A percentile compares a stretch with the other conserved stretches of the same genome.
Conservation (phyloP, 2,888 invertebrate genomes). For the Agonopterix alstromeriana region DNA sequence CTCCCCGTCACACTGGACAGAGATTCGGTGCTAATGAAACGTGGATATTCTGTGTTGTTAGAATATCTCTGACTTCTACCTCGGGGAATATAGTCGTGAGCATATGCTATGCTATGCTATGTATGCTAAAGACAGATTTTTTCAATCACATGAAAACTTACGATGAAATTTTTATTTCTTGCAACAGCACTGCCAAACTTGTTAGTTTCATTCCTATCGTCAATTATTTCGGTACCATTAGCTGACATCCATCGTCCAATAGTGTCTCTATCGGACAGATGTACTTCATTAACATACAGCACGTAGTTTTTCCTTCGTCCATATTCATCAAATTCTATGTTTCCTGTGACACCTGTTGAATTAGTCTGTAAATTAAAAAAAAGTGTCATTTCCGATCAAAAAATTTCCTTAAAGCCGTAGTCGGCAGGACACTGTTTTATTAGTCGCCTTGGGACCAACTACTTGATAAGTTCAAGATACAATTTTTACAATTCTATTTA, state of each 20-base stretch:
- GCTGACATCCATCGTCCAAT: slow-evolving; percentile 52
- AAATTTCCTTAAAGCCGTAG: not conserved
- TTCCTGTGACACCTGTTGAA: slow-evolving; percentile 81
- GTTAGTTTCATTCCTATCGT: slow-evolving; percentile 55
- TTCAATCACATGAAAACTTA: slow-evolving; percentile 35
- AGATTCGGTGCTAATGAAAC: no score
- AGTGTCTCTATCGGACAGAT: slow-evolving; percentile 31
- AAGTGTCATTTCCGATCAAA: not conserved
- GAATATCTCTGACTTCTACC: no score
- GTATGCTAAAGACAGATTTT: no score
- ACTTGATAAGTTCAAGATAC: no score
- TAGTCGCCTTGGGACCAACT: no score
- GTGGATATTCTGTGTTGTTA: no score
- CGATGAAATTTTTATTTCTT: slow-evolving; percentile 77
- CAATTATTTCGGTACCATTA: slow-evolving; percentile 73
- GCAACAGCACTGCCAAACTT: not conserved
- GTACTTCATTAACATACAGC: slow-evolving; percentile 80
- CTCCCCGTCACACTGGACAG: no score
- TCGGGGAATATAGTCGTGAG: no score
- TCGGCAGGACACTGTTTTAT: no score
- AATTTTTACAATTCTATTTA: no score
- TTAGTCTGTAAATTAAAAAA: slow-evolving; percentile 68
- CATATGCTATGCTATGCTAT: no score
- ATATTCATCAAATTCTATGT: slow-evolving; percentile 80
- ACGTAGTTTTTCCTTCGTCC: slow-evolving; percentile 83